These are phyloP conservation scores for Plectrocnemia conspersa DNA, from an alignment of 1,140 invertebrate genomes.

Conservation along the genomic window DNA sequence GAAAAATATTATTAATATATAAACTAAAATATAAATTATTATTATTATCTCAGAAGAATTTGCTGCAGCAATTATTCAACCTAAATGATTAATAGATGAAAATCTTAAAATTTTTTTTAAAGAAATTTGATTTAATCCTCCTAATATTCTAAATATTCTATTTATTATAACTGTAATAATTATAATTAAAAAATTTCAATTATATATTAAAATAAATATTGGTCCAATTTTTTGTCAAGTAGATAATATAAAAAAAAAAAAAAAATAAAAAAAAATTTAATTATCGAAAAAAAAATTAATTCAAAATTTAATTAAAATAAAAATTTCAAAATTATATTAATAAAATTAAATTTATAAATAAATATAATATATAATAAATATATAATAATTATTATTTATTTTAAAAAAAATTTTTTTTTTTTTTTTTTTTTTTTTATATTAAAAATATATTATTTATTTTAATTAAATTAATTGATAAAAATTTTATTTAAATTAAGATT, in stretches of 20 bases:
- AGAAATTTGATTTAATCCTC: slow-evolving; percentile 49
- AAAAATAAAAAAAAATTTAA: too few relatives aligned
- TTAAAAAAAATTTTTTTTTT: too few relatives aligned
- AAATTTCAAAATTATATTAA: slow-evolving; percentile 51
- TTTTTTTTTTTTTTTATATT: too few relatives aligned
- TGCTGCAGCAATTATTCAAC: slow-evolving; percentile 46
- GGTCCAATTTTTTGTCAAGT: slow-evolving; percentile 54
- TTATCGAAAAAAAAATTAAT: too few relatives aligned
- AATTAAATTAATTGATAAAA: too few relatives aligned
- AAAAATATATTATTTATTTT: too few relatives aligned
- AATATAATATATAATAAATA: slow-evolving; percentile 40
- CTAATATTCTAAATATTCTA: slow-evolving; percentile 41
- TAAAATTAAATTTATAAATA: slow-evolving; percentile 50
- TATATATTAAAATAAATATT: slow-evolving; percentile 44
- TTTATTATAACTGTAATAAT: slow-evolving; percentile 43
- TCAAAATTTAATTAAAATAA: slow-evolving; percentile 46
- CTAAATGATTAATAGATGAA: slow-evolving; percentile 54
- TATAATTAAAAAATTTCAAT: slow-evolving; percentile 41
- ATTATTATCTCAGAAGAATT: slow-evolving; percentile 43
- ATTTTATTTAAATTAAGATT: too few relatives aligned
- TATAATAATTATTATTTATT: slow-evolving; percentile 38
- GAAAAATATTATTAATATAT: slow-evolving; percentile 42
- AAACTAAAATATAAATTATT: slow-evolving; percentile 46
- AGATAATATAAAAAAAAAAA: slow-evolving; percentile 48
- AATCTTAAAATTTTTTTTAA: slow-evolving; percentile 51